A percentile compares a stretch with the other conserved stretches of the same genome.
Evolutionary conservation across 1,140 invertebrate species (phyloP).

Genomic region (Chironomus striatipennis): DNA sequence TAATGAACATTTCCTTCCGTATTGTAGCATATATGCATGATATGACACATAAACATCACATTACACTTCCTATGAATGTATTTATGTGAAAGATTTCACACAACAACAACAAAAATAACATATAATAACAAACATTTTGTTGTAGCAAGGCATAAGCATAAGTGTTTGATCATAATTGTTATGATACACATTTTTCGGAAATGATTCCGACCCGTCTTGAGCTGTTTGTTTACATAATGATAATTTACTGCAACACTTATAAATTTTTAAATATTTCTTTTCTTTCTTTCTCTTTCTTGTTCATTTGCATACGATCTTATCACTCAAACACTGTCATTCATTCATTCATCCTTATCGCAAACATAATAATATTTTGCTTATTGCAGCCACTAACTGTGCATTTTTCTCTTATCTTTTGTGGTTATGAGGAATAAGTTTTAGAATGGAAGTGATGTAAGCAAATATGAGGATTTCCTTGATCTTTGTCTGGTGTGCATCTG

Average conservation of each 20-base stretch:
- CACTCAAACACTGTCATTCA: too few relatives aligned
- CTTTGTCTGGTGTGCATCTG: background rate
- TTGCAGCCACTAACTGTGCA: background rate
- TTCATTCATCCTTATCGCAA: too few relatives aligned
- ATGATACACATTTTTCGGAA: too few relatives aligned
- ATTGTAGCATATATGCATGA: background rate
- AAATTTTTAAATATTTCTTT: background rate
- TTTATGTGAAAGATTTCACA: too few relatives aligned
- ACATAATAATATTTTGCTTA: background rate
- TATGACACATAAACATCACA: slow-evolving; percentile 13
- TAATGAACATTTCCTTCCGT: slow-evolving; percentile 2
- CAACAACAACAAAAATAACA: too few relatives aligned
- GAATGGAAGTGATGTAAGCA: background rate
- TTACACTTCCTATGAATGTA: slow-evolving; percentile 1
- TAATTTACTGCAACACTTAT: too few relatives aligned
- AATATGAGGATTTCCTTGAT: background rate
- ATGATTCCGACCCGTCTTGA: too few relatives aligned
- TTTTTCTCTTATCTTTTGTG: background rate
- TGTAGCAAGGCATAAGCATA: too few relatives aligned
- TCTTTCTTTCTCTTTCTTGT: background rate
- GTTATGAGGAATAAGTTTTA: background rate
- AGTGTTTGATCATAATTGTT: too few relatives aligned
- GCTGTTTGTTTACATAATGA: too few relatives aligned
- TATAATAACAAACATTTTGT: too few relatives aligned
- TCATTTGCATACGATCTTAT: background rate